A percentile compares a stretch with the other conserved stretches of the same genome.
phyloP scores from a whole-genome alignment of 2,113 vertebrate species.

The Charadrius vociferus region DNA sequence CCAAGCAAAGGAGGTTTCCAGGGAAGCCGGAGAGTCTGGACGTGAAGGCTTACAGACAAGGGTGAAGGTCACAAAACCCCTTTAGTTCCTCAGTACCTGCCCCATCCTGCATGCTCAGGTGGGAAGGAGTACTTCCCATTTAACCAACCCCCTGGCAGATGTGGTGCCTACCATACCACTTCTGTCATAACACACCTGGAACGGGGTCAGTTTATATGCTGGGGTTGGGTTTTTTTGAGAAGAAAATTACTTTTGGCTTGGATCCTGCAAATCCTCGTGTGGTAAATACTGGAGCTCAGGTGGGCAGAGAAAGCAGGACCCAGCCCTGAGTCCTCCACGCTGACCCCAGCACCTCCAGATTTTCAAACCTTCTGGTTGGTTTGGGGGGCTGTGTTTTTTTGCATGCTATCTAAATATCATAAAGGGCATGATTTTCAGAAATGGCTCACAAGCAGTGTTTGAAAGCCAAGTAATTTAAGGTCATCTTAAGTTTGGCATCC shows the following conservation, averaged over 20 bases:
- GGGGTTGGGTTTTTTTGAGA: neutral
- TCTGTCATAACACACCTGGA: neutral
- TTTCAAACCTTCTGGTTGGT: neutral
- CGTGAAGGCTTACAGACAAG: neutral
- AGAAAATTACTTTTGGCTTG: neutral
- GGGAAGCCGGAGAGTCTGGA: neutral
- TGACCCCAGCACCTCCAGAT: neutral
- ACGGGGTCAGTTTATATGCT: neutral
- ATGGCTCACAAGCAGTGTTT: neutral
- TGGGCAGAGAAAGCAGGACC: neutral
- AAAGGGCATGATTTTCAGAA: neutral
- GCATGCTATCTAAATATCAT: neutral
- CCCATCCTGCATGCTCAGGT: fast-evolving
- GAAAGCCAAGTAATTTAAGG: neutral
- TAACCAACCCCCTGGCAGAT: neutral
- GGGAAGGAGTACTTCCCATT: neutral
- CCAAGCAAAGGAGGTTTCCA: neutral
- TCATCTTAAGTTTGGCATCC: neutral
- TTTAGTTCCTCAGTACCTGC: neutral
- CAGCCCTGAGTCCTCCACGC: neutral
- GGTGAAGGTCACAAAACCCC: neutral
- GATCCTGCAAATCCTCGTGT: neutral
- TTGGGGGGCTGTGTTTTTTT: neutral
- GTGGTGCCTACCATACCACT: neutral
- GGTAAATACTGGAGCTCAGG: neutral